phyloP scores from a whole-genome alignment of 1,140 invertebrate genomes.

The Orius insidiosus region DNA sequence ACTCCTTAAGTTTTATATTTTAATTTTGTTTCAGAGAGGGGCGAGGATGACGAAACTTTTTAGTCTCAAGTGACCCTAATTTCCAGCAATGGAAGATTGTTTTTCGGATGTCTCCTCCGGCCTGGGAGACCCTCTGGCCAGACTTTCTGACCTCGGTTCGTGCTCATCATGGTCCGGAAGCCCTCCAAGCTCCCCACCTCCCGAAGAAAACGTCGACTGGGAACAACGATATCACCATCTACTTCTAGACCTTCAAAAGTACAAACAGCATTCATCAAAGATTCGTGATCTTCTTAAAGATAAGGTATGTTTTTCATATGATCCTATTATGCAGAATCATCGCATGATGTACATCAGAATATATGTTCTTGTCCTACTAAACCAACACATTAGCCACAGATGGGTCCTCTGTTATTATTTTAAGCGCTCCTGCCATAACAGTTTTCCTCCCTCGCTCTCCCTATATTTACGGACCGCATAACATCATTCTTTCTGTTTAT shows the following conservation, averaged over 20 bases:
- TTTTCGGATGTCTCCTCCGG: constrained; percentile 5
- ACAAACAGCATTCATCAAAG: constrained; percentile 5
- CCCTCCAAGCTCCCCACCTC: constrained; percentile 3
- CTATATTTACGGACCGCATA: background rate
- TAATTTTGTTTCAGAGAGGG: too few relatives aligned
- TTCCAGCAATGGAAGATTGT: constrained; percentile 5
- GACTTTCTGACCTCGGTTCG: constrained; percentile 4
- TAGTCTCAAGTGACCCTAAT: too few relatives aligned
- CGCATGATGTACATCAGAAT: background rate
- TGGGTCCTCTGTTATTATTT: constrained; percentile 2
- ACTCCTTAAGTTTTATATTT: too few relatives aligned
- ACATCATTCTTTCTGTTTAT: too few relatives aligned
- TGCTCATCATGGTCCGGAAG: constrained; percentile 8
- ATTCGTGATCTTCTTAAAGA: constrained; percentile 7
- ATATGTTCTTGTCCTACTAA: constrained; percentile 2
- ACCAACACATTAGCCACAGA: constrained; percentile 3
- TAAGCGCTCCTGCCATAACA: constrained; percentile 2
- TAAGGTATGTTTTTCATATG: background rate
- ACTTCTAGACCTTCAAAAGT: constrained; percentile 5
- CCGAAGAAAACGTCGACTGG: constrained; percentile 6
- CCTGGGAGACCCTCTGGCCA: constrained; percentile 5
- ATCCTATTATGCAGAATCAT: background rate
- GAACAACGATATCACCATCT: background rate
- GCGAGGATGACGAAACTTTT: too few relatives aligned
- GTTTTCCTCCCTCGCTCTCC: background rate